Evolutionary conservation across 1,140 invertebrate genomes (phyloP), one percentile per base, ranked within the genome.

Genomic region (Mactra quadrangularis): DNA sequence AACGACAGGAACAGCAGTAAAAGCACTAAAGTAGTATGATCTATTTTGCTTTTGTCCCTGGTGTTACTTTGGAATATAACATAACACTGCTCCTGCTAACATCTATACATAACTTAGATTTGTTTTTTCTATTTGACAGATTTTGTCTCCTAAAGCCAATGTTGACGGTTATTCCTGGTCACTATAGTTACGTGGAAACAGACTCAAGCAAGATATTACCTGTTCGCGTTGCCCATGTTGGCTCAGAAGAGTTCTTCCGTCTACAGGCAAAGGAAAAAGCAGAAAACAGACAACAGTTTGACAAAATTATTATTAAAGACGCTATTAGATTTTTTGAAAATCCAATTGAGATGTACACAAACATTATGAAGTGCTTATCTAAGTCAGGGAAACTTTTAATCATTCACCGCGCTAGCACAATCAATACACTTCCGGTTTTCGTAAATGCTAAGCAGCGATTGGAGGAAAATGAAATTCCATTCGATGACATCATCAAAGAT

Each of bases 101-200:
- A n/a, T n/a, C n/a, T n/a, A n/a, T n/a, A n/a, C n/a, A n/a, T n/a
- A n/a, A n/a, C n/a, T n/a, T n/a, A n/a, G n/a, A n/a, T n/a, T n/a
- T n/a, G n/a, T n/a, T n/a, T n/a, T n/a, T n/a, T n/a, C n/a, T n/a
- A n/a, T 41, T 52, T 64, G 64, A 3, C 33, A 81, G 79, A 33
- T 92, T 92, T 77, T 92, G 91, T 85, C 77, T 92, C 3, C 64
- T 91, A n/a, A 86, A 90, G 57, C 91, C 92, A 0, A 84, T 91
- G 0, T 85, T 86, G 47, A 87, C 85, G 0, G 87, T 92, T 0
- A 81, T 89, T n/a, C 91, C 92, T 3, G 91, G 91, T 4, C 87
- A 89, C 55, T 88, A 90, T 27, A 90, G 89, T 72, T 92, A 90
- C 81, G 85, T 88, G 0, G 87, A 91, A 68, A 91, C 90, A 17